Evolutionary conservation across 2,797 vertebrate genomes (phyloP), one percentile per base, ranked within the genome.

Genomic region (Muscicapa comitata): DNA sequence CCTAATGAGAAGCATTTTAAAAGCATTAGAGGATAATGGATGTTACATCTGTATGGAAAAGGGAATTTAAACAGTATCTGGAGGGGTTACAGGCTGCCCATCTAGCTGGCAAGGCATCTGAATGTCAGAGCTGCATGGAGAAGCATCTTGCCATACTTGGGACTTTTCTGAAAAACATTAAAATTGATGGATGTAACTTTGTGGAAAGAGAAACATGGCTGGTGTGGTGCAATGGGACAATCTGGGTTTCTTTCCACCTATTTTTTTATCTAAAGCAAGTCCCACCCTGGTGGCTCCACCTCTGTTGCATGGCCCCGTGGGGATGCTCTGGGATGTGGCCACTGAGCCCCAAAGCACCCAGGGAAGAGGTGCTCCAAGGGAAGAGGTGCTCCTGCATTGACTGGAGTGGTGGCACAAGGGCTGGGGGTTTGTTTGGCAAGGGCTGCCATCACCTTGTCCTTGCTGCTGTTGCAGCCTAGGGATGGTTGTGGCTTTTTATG

Each of bases 371-470:
- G 54, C 8, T 67, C 38, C 71, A 45, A 3, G 25, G 43, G 59
- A 17, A 35, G 24, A 70, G 51, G 7, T 45, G 53, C 12, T 90
- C 11, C 53, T 77, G 45, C 57, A 2, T 0, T 45, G 78, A 8
- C 55, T 48, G 10, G 3, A 26, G 20, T 0, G 0, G 15, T 72
- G 85, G 61, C 53, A 74, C 0, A 0, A 26, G n/a, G 45, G 31
- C 16, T 0, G 0, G 11, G 10, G 20, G 9, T 65, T 70, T 33
- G 29, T 72, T 82, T 45, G 25, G 17, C 0, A 0, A 31, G 16
- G 24, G 18, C 54, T 72, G 50, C 28, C 19, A 0, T 57, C 2
- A 0, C 68, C 48, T 83, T 0, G 0, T 55, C 37, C 37, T 80
- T 42, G 71, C 48, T 72, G 35, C 29, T 62, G 33, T 35, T 7